A percentile compares a stretch with the other conserved stretches of the same genome.
Conservation (phyloP, 2,888 invertebrate genomes). For the Amphiduros pacificus region DNA sequence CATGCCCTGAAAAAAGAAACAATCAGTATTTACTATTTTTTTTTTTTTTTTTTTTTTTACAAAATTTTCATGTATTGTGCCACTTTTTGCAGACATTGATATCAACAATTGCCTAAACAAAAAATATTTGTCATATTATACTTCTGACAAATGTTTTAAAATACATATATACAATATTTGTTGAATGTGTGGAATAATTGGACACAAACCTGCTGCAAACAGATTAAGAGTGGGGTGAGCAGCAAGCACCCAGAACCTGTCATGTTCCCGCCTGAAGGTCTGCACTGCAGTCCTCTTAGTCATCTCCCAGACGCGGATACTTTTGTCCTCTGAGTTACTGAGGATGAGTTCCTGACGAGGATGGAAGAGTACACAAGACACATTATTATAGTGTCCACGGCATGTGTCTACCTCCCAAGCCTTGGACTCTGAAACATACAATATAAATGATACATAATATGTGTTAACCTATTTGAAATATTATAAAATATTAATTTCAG, state of each 20-base stretch:
- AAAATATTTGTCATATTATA: too few relatives aligned
- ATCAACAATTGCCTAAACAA: too few relatives aligned
- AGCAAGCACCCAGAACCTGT: conserved; percentile 95
- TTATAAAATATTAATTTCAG: too few relatives aligned
- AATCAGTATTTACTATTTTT: neutral
- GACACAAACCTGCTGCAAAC: conserved; percentile 98
- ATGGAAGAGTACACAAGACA: conserved; percentile 95
- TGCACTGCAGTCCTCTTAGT: conserved; percentile 59
- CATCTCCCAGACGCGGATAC: conserved; percentile 98
- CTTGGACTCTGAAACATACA: conserved; percentile 61
- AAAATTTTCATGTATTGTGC: too few relatives aligned
- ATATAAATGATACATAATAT: neutral
- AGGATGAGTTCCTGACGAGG: conserved; percentile 94
- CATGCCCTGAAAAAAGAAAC: conserved; percentile 70
- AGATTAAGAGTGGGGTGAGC: conserved; percentile 93
- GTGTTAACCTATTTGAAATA: neutral
- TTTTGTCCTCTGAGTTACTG: conserved; percentile 97
- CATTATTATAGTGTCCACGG: conserved; percentile 99
- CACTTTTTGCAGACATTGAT: too few relatives aligned
- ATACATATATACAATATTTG: too few relatives aligned
- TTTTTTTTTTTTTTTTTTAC: too few relatives aligned
- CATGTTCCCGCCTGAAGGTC: conserved; percentile 80
- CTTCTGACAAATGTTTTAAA: too few relatives aligned
- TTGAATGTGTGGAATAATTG: too few relatives aligned
- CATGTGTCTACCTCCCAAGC: conserved; percentile 99